Conservation (phyloP, 2,888 invertebrate genomes). For the Cheilosia scutellata region DNA sequence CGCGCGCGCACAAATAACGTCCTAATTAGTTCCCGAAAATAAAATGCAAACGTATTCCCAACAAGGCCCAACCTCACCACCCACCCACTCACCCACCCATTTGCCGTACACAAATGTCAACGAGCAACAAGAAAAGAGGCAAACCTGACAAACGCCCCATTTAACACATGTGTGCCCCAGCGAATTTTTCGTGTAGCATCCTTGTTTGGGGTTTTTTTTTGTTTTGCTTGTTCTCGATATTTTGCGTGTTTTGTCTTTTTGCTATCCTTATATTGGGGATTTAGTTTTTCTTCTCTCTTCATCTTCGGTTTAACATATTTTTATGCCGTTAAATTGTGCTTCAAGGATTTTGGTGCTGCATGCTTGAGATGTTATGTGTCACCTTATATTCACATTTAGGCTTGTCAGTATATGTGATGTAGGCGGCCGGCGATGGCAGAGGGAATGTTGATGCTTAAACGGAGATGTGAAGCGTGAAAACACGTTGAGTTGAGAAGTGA, state of each 20-base stretch:
- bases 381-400: constrained; percentile 66
- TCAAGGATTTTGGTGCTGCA: constrained; percentile 53
- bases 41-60: constrained; percentile 71
- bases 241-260: constrained; percentile 39
- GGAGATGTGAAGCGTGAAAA: constrained; percentile 47
- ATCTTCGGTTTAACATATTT: constrained; percentile 40
- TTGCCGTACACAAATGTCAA: constrained; percentile 65
- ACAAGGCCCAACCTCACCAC: constrained; percentile 31
- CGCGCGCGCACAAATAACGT: constrained; percentile 68
- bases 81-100: constrained; percentile 7
- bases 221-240: constrained; percentile 12
- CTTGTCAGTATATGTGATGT: constrained; percentile 40
- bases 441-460: constrained; percentile 47
- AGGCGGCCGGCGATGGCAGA: constrained; percentile 15
- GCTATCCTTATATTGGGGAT: constrained; percentile 40
- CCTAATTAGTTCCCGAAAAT: constrained; percentile 75
- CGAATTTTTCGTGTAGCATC: constrained; percentile 42
- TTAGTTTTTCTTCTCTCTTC: constrained; percentile 12
- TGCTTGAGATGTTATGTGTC: constrained; percentile 73
- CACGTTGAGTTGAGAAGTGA: constrained; percentile 20
- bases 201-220: constrained; percentile 22
- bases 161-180: constrained; percentile 77
- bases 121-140: constrained; percentile 68
- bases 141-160: constrained; percentile 77
- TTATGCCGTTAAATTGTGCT: constrained; percentile 67